These are phyloP conservation scores for Pogonophryne albipinna DNA, from an alignment of 2,797 vertebrate species.

Conservation along the genomic window DNA sequence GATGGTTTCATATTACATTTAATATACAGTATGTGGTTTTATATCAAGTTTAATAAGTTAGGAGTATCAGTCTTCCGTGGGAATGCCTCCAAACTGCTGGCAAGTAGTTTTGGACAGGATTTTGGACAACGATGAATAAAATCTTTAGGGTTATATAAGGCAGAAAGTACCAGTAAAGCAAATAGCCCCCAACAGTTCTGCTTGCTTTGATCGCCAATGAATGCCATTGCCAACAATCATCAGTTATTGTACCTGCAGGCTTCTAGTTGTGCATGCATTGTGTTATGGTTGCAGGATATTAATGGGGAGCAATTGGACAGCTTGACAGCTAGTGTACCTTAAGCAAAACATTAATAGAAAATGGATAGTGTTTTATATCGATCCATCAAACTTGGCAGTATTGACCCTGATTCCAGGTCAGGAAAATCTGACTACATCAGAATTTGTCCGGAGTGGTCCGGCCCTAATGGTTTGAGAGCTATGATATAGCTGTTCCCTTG, in stretches of 20 bases:
- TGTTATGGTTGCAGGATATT: too few species aligned
- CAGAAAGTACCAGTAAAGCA: neutral
- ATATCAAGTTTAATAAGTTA: neutral
- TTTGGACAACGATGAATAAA: neutral
- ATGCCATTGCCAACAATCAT: conserved; percentile 20
- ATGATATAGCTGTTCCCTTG: conserved; percentile 5
- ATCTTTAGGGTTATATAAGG: neutral
- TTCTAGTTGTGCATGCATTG: conserved; percentile 1
- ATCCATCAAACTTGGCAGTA: conserved; percentile 12
- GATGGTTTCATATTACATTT: neutral
- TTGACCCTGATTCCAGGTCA: neutral
- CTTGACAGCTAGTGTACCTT: conserved; percentile 3
- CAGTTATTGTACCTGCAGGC: neutral
- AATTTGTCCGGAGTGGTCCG: neutral
- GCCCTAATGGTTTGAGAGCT: conserved; percentile 3
- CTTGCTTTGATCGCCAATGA: neutral
- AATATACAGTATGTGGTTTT: neutral
- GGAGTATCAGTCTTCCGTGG: neutral
- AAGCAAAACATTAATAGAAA: conserved; percentile 25
- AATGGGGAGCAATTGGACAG: conserved; percentile 27
- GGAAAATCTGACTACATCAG: conserved; percentile 13
- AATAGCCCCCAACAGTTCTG: neutral
- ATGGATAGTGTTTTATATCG: conserved; percentile 22
- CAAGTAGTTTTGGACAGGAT: neutral
- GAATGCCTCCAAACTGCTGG: neutral